Base-by-base conservation (phyloP, 2,113 vertebrate genomes). In the Tyto alba region DNA sequence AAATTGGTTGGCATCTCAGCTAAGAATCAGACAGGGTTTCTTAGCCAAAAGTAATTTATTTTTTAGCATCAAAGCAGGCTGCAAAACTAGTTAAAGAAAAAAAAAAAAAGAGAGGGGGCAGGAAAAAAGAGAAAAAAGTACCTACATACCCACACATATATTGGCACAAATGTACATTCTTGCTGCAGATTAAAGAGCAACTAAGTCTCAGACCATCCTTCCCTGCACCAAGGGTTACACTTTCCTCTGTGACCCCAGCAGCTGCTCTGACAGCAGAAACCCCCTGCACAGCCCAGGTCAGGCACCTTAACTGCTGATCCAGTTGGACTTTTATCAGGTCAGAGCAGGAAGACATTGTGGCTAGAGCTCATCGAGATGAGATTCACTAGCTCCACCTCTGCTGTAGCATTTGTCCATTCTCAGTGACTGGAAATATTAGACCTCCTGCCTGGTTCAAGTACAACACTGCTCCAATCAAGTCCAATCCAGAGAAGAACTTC, bases 81-180 rank as follows among this genome's bases (percentile, higher is more conserved):
- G 40, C 8, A 78, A 18, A 78, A 68, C 32, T 90, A 41, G 8
- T 75, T 34, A 13, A 8, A 57, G 50, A 23, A 48, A 52, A n/a
- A 10, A 36, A 48, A 53, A 17, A 9, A 40, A 4, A 62, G 23
- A 9, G 10, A 9, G 3, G 0, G 1, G 5, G 6, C 4, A 8
- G 32, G 7, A 63, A 5, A 66, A 87, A 71, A 11, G 30, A 84
- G 16, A 40, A 45, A 69, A 55, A 56, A 47, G 13, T 30, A 80
- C 38, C 62, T 74, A 76, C 9, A 29, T 23, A 47, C 5, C 11
- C 32, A 91, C 67, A 88, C 7, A 20, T 19, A 38, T 0, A 1
- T 8, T 50, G 38, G 34, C 57, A 83, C 8, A 79, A 83, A 85
- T 9, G 10, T 32, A 64, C 10, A 17, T 55, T 82, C 25, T 50